phyloP scores from a whole-genome alignment of 2,888 invertebrate species.

The Seira musarum region DNA sequence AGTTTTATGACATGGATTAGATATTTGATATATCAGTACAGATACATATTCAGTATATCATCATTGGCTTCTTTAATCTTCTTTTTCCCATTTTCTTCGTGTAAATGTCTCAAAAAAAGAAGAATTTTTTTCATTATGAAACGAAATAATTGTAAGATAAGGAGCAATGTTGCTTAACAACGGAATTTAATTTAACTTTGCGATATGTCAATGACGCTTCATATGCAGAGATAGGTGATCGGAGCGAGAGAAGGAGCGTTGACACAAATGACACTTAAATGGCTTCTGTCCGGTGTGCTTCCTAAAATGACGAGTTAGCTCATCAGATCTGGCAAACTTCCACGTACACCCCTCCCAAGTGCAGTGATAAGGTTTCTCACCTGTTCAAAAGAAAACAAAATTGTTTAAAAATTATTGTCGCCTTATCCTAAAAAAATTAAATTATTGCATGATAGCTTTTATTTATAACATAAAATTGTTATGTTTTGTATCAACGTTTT shows the following conservation, averaged over 20 bases:
- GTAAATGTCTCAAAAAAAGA: constrained; percentile 38
- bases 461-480: too few species aligned
- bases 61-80: background rate
- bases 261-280: constrained; percentile 79
- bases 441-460: too few species aligned
- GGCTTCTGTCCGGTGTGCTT: constrained; percentile 77
- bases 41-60: background rate
- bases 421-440: too few species aligned
- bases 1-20: background rate
- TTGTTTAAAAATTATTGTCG: background rate
- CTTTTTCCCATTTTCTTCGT: constrained; percentile 14
- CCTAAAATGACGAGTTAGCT: constrained; percentile 77
- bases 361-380: constrained; percentile 79
- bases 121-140: background rate
- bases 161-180: background rate
- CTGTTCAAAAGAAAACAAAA: constrained; percentile 74
- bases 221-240: constrained; percentile 80
- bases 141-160: background rate
- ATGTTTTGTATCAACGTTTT: too few species aligned
- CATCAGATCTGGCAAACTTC: constrained; percentile 79
- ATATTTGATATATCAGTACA: too few species aligned
- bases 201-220: constrained; percentile 75
- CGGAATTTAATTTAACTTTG: background rate
- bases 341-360: constrained; percentile 78
- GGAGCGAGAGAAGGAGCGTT: constrained; percentile 79